Base-by-base conservation (phyloP, 2,113 vertebrate species). In the Tachuris rubrigastra region DNA sequence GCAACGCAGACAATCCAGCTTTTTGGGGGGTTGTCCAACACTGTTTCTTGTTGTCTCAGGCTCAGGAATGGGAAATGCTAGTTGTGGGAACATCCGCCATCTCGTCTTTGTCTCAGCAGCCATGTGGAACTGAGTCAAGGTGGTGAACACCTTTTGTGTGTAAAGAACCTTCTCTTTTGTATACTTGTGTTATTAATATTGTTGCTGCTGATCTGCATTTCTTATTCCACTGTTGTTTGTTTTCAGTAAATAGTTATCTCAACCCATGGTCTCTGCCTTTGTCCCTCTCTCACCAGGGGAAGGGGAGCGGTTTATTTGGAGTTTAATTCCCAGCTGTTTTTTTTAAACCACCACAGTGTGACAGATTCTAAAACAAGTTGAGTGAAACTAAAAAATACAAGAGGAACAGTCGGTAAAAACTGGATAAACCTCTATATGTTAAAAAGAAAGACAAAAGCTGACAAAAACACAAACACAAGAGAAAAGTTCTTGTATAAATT, bases 1-100 rank as follows among this genome's bases (percentile, higher is more conserved):
- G 20, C 0, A 0, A 22, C 3, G 31, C 4, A 6, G 42, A 42
- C 11, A 30, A 42, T 27, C 14, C 49, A 65, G 3, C 5, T 2
- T 41, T 63, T 65, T 49, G 55, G 42, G 14, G n/a, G 30, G 35
- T 56, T 42, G 6, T 79, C n/a, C 30, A 21, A 35, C 31, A 8
- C 7, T 41, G 9, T 3, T 42, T 65, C 72, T 49, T 2, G 24
- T 49, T 3, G 24, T 63, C 49, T 63, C 4, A 5, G n/a, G 41
- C 49, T 65, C 4, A 6, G 42, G 30, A 31, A 15, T 49, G 31
- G 25, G 21, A 27, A 65, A 15, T 18, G 21, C 14, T 49, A 49
- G 25, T 25, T 17, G 14, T 21, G 21, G 58, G 21, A 31, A 31
- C 1, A 3, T 49, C 8, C 5, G 22, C 15, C 23, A n/a, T 23